Evolutionary conservation across 2,888 invertebrate genomes (phyloP), one percentile per base, ranked within the genome.

Genomic region (Aquatica leii): DNA sequence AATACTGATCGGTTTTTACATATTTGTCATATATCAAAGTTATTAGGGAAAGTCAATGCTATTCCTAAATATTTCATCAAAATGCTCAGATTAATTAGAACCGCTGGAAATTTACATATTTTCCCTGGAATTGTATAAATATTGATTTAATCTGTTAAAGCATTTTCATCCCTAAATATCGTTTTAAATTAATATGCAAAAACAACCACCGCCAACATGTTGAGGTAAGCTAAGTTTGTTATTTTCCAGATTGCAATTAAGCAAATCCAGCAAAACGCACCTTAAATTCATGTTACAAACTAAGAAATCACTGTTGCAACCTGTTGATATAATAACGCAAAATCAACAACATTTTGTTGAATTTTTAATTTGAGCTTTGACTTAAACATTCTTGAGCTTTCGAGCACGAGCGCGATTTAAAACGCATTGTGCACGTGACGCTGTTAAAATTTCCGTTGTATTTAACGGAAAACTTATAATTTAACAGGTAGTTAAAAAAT

Each of bases 401-500:
- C 24, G 24, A 24, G 24, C 24, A 24, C 24, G 24, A 24, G 24
- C 24, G 24, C 24, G 24, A 24, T 24, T 24, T 24, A 6, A 24
- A 24, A 24, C 24, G 24, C 24, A 24, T 24, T 24, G 24, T 24
- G 24, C 24, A 24, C 40, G 40, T 14, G 40, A 40, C 40, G 40
- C 40, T 24, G 24, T 4, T 24, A 24, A 24, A 24, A 24, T 24
- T 24, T 24, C 24, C 24, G 6, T 24, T 24, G 24, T 24, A 6
- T 24, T 24, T 6, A 24, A 6, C 24, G 24, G 55, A 48, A 35
- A 24, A n/a, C 9, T 48, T 35, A 41, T 31, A 56, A 56, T 56
- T 56, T 48, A 48, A 41, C 54, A 48, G 56, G 56, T 34, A 15
- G 46, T 48, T 56, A 56, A 55, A 24, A 40, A 46, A 14, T 1